Evolutionary conservation across 37 sponge, comb jelly and placozoan genomes (phyloP).

Genomic region (Haliclona indistincta): DNA sequence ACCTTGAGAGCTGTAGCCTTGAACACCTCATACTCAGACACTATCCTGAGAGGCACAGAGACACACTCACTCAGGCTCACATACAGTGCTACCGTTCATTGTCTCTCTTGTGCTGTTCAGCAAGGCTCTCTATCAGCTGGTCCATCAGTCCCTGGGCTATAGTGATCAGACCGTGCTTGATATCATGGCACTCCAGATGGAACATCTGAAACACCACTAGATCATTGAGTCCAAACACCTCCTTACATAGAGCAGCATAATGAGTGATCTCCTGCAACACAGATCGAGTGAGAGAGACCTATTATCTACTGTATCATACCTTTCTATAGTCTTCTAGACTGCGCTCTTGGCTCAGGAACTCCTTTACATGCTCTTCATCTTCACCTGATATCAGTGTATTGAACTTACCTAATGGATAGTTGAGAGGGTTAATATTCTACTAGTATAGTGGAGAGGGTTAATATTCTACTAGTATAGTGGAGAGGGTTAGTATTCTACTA

Average conservation of each 20-base stretch:
- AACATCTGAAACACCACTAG: conserved; percentile 74
- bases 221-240: conserved; percentile 63
- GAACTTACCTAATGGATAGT: conserved; percentile 29
- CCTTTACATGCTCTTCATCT: conserved; percentile 49
- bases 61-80: not conserved
- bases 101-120: conserved; percentile 56
- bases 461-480: too few species aligned
- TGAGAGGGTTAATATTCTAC: not conserved
- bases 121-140: conserved; percentile 52
- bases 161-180: conserved; percentile 65
- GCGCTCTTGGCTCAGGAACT: conserved; percentile 69
- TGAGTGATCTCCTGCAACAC: conserved; percentile 55
- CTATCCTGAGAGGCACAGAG: conserved; percentile 56
- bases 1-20: conserved; percentile 62
- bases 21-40: conserved; percentile 82
- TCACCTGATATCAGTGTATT: conserved; percentile 79
- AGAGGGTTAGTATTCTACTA: too few species aligned
- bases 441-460: too few species aligned
- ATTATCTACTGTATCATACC: conserved; percentile 3
- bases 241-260: conserved; percentile 24
- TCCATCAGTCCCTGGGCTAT: conserved; percentile 30
- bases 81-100: conserved; percentile 63
- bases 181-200: conserved; percentile 78
- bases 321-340: conserved; percentile 66
- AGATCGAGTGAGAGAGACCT: too few species aligned